Conservation (phyloP, 1,140 invertebrate genomes). For the Drosophila subpulchrella region DNA sequence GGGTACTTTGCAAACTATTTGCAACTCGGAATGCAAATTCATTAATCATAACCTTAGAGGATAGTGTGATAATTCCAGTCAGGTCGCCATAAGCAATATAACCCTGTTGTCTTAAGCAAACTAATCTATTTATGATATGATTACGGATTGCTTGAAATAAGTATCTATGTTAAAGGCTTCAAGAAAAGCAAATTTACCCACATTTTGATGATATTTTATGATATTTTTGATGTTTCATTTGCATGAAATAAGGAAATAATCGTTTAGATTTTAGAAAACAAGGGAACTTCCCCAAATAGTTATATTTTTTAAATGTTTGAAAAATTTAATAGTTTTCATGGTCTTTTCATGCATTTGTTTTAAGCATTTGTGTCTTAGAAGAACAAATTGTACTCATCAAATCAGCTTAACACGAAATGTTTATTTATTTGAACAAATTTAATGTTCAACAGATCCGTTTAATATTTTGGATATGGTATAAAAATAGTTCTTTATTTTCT, state of each 20-base stretch:
- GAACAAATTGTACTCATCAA: no score
- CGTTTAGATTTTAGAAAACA: no score
- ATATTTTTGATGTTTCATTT: no score
- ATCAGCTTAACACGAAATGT: background rate
- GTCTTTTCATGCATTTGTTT: background rate
- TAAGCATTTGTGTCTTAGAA: background rate
- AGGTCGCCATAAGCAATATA: background rate
- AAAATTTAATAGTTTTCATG: no score
- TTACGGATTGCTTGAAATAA: no score
- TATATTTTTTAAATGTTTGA: no score
- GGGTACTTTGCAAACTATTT: constrained; percentile 6
- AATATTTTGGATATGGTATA: background rate
- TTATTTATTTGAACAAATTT: background rate
- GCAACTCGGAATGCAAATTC: background rate
- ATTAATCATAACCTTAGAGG: background rate
- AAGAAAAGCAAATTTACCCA: no score
- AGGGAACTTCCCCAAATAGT: no score
- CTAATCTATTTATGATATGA: no score
- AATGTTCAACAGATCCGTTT: background rate
- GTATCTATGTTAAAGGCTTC: no score
- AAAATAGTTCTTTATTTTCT: background rate
- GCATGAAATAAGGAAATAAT: no score
- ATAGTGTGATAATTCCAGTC: background rate
- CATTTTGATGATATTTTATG: no score
- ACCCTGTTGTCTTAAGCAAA: background rate